Percentiles rank a stretch among this genome's conserved stretches.
Evolutionary conservation across 2,888 invertebrate species (phyloP).

Genomic region (Hypomecis punctinalis): DNA sequence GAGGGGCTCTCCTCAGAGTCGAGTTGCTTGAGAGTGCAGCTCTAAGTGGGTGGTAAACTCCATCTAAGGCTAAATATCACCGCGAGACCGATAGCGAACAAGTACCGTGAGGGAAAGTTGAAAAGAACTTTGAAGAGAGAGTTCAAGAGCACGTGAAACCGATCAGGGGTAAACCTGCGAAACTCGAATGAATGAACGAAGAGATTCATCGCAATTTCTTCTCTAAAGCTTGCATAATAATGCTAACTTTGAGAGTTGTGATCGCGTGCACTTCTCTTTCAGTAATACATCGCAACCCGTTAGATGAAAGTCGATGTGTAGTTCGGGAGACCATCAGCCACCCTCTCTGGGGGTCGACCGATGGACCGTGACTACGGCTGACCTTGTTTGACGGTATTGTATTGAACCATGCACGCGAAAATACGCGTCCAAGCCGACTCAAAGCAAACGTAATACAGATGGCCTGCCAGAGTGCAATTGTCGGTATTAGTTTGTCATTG

Average conservation of each 20-base stretch:
- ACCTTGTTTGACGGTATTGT: slow-evolving; percentile 36
- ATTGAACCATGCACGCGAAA: slow-evolving; percentile 52
- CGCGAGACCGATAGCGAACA: slow-evolving; percentile 88
- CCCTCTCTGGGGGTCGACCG: slow-evolving; percentile 1
- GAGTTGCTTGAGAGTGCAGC: slow-evolving; percentile 87
- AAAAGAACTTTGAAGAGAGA: slow-evolving; percentile 88
- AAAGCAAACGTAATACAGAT: slow-evolving; percentile 53
- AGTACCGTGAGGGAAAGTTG: slow-evolving; percentile 90
- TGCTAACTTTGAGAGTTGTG: slow-evolving; percentile 27
- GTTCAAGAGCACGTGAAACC: slow-evolving; percentile 81
- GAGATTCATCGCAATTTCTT: slow-evolving; percentile 59
- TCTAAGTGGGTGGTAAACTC: slow-evolving; percentile 86
- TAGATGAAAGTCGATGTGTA: slow-evolving; percentile 72
- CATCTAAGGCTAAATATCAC: slow-evolving; percentile 85
- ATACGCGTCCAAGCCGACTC: slow-evolving; percentile 61
- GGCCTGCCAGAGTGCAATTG: slow-evolving; percentile 59
- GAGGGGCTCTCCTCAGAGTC: slow-evolving; percentile 67
- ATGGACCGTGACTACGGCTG: slow-evolving; percentile 28
- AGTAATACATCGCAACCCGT: slow-evolving; percentile 84
- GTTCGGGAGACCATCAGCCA: slow-evolving; percentile 48
- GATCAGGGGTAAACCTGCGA: slow-evolving; percentile 85
- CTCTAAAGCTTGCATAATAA: not conserved
- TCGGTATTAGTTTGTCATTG: slow-evolving; percentile 53
- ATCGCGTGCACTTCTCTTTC: slow-evolving; percentile 62
- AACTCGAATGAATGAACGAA: slow-evolving; percentile 79